phyloP scores from a whole-genome alignment of 2,113 vertebrate genomes.

The Marcusenius ussheri region DNA sequence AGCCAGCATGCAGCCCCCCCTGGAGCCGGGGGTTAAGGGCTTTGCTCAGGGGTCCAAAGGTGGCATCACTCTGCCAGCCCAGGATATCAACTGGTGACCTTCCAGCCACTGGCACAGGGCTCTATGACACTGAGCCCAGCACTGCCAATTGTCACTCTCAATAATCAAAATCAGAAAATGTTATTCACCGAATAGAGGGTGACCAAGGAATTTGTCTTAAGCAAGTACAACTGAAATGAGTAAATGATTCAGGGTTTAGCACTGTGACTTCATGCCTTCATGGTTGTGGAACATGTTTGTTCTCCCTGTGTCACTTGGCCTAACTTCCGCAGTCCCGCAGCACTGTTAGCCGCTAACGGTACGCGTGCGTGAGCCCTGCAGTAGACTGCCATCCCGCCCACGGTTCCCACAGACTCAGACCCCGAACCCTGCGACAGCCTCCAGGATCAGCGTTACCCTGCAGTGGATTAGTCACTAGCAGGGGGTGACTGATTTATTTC shows the following conservation, averaged over 20 bases:
- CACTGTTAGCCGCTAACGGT: not conserved
- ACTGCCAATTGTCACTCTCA: not conserved
- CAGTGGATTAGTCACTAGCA: not conserved
- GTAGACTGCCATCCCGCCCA: not conserved
- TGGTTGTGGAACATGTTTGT: not conserved
- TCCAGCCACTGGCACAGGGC: not conserved
- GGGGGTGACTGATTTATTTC: not conserved
- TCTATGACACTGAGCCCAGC: not conserved
- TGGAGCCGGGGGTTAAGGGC: not conserved
- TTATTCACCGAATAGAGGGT: not conserved
- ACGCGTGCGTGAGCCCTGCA: not conserved
- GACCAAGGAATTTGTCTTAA: not conserved
- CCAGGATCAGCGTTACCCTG: not conserved
- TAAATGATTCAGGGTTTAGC: not conserved
- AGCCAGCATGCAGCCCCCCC: no score
- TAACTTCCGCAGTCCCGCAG: not conserved
- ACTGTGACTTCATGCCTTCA: not conserved
- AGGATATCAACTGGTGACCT: not conserved
- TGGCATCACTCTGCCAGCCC: not conserved
- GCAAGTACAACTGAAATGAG: not conserved
- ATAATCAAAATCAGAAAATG: not conserved
- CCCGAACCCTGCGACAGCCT: not conserved
- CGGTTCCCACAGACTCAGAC: not conserved
- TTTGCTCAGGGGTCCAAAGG: not conserved
- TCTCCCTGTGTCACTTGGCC: not conserved